phyloP scores from a whole-genome alignment of 2,113 vertebrate species.

The Cavia aperea region DNA sequence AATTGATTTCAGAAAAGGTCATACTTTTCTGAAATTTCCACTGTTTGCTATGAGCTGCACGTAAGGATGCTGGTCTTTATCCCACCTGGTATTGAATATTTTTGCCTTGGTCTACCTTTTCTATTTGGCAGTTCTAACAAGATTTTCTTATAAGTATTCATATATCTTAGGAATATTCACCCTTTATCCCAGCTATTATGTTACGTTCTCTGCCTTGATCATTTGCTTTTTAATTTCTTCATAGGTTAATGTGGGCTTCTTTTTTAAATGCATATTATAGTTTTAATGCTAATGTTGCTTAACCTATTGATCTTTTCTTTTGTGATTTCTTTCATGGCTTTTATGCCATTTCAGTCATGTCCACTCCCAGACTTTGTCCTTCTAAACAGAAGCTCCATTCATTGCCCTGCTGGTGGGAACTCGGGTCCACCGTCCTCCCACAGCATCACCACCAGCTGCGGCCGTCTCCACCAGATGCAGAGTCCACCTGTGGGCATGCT shows the following conservation, averaged over 20 bases:
- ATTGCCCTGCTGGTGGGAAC: neutral
- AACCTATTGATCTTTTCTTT: neutral
- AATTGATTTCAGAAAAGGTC: neutral
- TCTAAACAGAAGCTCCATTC: slow-evolving; percentile 1
- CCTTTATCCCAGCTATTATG: neutral
- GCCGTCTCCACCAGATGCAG: neutral
- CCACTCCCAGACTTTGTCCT: neutral
- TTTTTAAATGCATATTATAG: neutral
- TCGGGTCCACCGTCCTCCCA: neutral
- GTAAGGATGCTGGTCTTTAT: neutral
- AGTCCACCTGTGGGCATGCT: neutral
- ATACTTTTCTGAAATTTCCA: neutral
- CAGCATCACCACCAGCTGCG: neutral
- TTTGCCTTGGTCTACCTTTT: neutral
- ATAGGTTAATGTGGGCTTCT: neutral
- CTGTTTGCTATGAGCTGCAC: neutral
- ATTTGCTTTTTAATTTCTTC: slow-evolving; percentile 20
- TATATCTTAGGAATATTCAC: neutral
- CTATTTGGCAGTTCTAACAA: neutral
- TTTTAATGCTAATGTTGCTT: slow-evolving; percentile 7
- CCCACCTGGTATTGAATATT: neutral
- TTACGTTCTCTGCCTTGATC: neutral
- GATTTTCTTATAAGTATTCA: slow-evolving; percentile 3
- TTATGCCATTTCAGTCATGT: neutral
- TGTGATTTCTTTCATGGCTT: neutral